Conservation (phyloP, 2,797 vertebrate species). For the Dryobates pubescens region DNA sequence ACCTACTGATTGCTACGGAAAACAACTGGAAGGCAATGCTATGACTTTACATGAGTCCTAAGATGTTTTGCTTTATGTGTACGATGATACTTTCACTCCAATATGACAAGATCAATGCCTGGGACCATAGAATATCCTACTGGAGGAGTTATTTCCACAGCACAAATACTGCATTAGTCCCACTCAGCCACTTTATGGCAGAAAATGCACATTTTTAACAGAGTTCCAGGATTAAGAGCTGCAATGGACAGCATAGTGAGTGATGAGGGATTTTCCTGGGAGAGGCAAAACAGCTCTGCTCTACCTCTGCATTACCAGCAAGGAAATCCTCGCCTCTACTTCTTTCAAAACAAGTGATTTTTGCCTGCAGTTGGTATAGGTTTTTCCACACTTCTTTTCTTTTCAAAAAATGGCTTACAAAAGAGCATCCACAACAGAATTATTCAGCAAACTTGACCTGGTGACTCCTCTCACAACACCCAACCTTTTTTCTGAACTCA, state of each 20-base stretch:
- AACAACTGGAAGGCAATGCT: background rate
- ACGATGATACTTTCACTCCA: background rate
- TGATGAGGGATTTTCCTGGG: background rate
- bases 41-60: background rate
- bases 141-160: background rate
- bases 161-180: background rate
- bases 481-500: background rate
- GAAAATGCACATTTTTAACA: background rate
- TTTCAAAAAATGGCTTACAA: background rate
- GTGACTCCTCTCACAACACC: background rate
- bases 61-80: background rate
- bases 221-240: background rate
- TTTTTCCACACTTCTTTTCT: background rate
- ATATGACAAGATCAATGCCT: background rate
- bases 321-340: background rate
- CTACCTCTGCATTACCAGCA: background rate
- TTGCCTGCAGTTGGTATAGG: background rate
- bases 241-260: background rate
- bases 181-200: background rate
- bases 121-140: background rate
- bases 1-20: background rate
- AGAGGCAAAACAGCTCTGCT: rapidly evolving
- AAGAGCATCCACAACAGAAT: background rate
- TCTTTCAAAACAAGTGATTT: background rate
- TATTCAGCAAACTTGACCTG: background rate